A percentile compares a stretch with the other conserved stretches of the same genome.
Conservation (phyloP, 2,113 vertebrate species). For the Eurypyga helias region DNA sequence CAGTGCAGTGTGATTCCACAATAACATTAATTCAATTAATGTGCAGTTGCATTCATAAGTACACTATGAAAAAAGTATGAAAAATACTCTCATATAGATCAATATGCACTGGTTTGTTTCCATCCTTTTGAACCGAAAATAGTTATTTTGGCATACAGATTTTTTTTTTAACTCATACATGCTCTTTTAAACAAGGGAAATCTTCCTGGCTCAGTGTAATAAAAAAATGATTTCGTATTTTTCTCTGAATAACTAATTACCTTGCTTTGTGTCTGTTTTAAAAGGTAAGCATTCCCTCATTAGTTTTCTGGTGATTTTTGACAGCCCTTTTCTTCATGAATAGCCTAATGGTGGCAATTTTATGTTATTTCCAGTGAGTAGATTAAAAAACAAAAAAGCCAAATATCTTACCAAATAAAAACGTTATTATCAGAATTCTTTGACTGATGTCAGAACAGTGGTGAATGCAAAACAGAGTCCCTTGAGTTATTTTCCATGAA, state of each 20-base stretch:
- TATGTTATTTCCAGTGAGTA: not conserved
- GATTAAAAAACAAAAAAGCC: not conserved
- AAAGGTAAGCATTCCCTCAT: not conserved
- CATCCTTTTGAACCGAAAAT: not conserved
- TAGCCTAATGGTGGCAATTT: not conserved
- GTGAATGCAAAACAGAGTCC: not conserved
- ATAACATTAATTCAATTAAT: not conserved
- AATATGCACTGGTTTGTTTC: not conserved
- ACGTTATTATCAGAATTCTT: not conserved
- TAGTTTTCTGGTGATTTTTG: not conserved
- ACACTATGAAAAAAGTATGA: not conserved
- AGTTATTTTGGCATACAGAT: not conserved
- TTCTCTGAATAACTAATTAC: not conserved
- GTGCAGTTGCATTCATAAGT: not conserved
- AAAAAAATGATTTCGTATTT: not conserved
- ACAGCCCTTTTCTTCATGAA: not conserved
- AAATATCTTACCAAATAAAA: not conserved
- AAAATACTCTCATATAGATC: not conserved
- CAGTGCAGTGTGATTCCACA: not conserved
- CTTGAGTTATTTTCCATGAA: not conserved
- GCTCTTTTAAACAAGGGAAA: not conserved
- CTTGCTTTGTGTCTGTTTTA: not conserved
- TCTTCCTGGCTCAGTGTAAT: not conserved
- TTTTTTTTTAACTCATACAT: not conserved
- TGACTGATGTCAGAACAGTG: not conserved